Evolutionary conservation across 2,797 vertebrate species (phyloP).

Genomic region (Molossus alvarezi): DNA sequence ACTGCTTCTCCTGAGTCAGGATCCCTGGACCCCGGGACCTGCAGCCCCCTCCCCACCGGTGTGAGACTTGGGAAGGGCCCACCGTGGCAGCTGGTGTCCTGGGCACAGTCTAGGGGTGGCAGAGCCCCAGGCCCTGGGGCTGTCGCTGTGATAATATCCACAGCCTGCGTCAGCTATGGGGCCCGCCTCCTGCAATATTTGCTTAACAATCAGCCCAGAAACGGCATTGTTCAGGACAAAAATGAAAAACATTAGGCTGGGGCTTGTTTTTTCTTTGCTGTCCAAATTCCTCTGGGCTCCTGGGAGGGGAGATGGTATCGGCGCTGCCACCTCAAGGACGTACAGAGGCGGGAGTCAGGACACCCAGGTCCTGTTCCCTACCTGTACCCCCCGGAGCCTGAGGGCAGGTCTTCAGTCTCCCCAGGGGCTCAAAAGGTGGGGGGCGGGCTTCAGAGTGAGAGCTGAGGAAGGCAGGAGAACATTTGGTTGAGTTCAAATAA

Average conservation of each 20-base stretch:
- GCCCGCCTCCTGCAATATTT: slow-evolving; percentile 76
- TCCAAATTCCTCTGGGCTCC: slow-evolving; percentile 72
- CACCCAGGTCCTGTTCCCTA: rapidly evolving
- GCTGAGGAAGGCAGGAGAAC: neutral
- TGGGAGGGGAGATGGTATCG: neutral
- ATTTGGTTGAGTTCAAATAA: too few relatives aligned
- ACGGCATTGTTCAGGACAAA: slow-evolving; percentile 75
- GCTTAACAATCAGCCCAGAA: slow-evolving; percentile 81
- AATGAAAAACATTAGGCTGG: slow-evolving; percentile 74
- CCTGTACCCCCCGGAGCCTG: neutral
- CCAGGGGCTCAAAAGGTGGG: neutral
- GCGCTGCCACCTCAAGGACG: neutral
- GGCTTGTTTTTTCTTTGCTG: slow-evolving; percentile 37
- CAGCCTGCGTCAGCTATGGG: neutral
- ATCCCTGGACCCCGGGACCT: rapidly evolving
- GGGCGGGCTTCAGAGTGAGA: neutral
- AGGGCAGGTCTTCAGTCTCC: neutral
- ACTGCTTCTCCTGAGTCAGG: neutral
- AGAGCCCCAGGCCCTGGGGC: neutral
- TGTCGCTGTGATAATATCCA: neutral
- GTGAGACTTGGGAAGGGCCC: neutral
- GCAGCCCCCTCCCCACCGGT: neutral
- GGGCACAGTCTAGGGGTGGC: neutral
- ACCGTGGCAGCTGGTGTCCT: neutral
- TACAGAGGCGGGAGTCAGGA: neutral